A percentile compares a stretch with the other conserved stretches of the same genome.
Evolutionary conservation across 2,888 invertebrate genomes (phyloP).

Genomic region (Brachyptera risi): DNA sequence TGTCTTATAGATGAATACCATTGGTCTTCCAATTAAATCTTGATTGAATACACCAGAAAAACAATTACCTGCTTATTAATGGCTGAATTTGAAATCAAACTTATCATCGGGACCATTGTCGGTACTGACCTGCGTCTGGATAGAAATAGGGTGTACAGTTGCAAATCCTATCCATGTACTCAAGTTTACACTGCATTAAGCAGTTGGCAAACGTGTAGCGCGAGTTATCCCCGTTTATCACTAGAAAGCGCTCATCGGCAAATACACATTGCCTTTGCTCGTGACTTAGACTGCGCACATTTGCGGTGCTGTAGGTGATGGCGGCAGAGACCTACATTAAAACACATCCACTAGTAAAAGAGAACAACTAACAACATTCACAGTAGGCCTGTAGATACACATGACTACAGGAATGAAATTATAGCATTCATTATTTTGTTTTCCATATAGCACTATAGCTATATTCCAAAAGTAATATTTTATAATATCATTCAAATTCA

Average conservation of each 20-base stretch:
- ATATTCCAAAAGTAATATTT: no score
- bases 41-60: no score
- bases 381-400: no score
- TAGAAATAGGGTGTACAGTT: conserved; percentile 33
- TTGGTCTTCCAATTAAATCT: no score
- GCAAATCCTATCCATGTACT: conserved; percentile 30
- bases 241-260: conserved; percentile 26
- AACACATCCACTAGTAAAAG: neutral
- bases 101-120: no score
- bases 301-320: conserved; percentile 28
- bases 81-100: no score
- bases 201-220: conserved; percentile 31
- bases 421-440: no score
- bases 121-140: conserved; percentile 23
- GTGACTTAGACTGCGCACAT: conserved; percentile 23
- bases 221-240: neutral
- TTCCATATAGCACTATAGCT: no score
- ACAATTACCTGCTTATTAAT: no score
- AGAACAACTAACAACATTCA: neutral
- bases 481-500: no score
- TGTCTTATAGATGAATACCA: no score
- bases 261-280: conserved; percentile 31
- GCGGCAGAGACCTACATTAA: conserved; percentile 28
- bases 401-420: no score
- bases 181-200: conserved; percentile 28